Base-by-base conservation (phyloP, 2,113 vertebrate genomes). In the Epinephelus fuscoguttatus region DNA sequence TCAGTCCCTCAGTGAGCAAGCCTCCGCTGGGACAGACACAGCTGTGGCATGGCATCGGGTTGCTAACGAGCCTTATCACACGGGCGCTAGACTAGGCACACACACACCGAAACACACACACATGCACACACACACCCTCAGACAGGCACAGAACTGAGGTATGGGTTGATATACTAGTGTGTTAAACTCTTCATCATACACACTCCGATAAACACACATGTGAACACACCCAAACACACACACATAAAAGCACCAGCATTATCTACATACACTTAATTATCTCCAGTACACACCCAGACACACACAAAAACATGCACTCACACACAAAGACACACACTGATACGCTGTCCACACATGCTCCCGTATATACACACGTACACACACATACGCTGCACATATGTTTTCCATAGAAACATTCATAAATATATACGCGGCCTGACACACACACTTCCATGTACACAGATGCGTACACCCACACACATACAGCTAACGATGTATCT, bases 51-150 rank as follows among this genome's bases (percentile, higher is more conserved):
- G 81, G 91, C 90, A 90, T 92, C 85, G 85, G 84, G 89, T 85
- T 88, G 91, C 92, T 95, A 94, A 95, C 93, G 87, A 94, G 92
- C 90, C 92, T 94, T 88, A 95, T 88, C 90, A 83, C 81, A 89
- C 82, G 91, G 75, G 82, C 69, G 59, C 83, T 84, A 86, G 85
- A 91, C 82, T 61, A 59, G 66, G 75, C 75, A 88, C 85, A 86
- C 62, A 76, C 49, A 76, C 49, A 61, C 27, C 3, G 9, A 45
- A 12, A 21, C n/a, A 50, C 30, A 40, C 30, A 40, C 42, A 33
- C 4, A 10, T 18, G 14, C 45, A 73, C 63, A 64, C 33, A 73
- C 6, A 57, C 47, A 60, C 66, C 17, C 23, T 68, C 50, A 80
- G 21, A 75, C 50, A 70, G 4, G 72, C 67, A 52, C 74, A 70